Base-by-base conservation (phyloP, 2,113 vertebrate genomes). In the Tyrannus savana region DNA sequence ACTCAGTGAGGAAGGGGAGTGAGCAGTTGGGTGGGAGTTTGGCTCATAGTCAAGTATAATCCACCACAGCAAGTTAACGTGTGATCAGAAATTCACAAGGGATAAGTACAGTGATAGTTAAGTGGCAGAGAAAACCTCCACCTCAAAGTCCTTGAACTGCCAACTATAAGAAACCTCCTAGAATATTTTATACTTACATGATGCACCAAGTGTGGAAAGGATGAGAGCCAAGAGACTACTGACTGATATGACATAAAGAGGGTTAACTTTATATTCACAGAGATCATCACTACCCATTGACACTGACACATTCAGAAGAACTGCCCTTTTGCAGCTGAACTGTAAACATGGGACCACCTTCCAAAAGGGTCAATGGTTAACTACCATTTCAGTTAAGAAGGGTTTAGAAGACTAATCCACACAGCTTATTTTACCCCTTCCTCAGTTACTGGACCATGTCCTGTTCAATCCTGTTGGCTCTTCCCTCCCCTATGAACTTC, bases 401-500 rank as follows among this genome's bases (percentile, higher is more conserved):
- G 72, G 41, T 73, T 93, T 56, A 91, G 75, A 93, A 81, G n/a
- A 80, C 52, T 93, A 90, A 87, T 93, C 37, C 68, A 84, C 79
- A 62, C n/a, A 87, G 58, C 62, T 87, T 56, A 76, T 87, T 84
- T 84, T 87, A 87, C 87, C 84, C 78, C 47, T 80, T 84, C 63
- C 47, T 87, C 63, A 80, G 58, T 76, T 88, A 82, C 76, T 89
- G 66, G 76, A 82, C 66, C 56, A 82, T 53, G 12, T 67, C 52
- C 44, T 73, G 47, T 91, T 88, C 84, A 67, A 88, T 77, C 42
- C 60, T 86, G 60, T 86, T 89, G 39, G 60, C 25, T 82, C 53
- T 87, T 85, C 35, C 60, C 44, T 68, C n/a, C 44, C 44, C 44
- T 28, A 42, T 88, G 59, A 89, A 93, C 69, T 87, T 84, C 72